Evolutionary conservation across 2,797 vertebrate species (phyloP).

Genomic region (Chaenodraco wilsoni): DNA sequence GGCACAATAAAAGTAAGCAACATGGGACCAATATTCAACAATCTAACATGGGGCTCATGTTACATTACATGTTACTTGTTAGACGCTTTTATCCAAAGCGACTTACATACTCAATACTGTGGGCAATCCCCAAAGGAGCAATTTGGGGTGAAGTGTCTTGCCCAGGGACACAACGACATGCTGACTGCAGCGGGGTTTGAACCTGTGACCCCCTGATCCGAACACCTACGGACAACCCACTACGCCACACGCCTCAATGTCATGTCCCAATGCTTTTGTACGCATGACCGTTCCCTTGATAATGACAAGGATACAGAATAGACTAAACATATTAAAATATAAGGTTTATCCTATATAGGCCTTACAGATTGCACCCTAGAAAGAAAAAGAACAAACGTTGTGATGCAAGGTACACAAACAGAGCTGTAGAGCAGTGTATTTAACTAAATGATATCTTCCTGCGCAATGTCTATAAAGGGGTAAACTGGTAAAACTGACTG

Average conservation of each 20-base stretch:
- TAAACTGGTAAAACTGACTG: constrained; percentile 2
- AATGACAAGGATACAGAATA: neutral
- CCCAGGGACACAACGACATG: too few relatives aligned
- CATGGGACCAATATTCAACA: neutral
- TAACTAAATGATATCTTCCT: neutral
- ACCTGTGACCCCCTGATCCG: too few relatives aligned
- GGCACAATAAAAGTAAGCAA: neutral
- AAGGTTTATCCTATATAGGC: neutral
- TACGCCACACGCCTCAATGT: too few relatives aligned
- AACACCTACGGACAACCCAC: too few relatives aligned
- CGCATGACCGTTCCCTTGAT: neutral
- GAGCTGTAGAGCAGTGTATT: neutral
- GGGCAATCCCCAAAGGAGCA: too few relatives aligned
- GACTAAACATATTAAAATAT: neutral
- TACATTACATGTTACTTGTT: too few relatives aligned
- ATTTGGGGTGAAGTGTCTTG: too few relatives aligned
- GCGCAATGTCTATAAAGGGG: neutral
- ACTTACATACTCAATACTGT: too few relatives aligned
- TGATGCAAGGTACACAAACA: neutral
- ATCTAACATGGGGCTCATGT: neutral
- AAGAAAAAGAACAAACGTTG: neutral
- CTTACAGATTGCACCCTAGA: neutral
- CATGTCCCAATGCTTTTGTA: neutral
- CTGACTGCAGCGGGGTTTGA: too few relatives aligned
- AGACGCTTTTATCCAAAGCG: too few relatives aligned